Evolutionary conservation across 2,888 invertebrate species (phyloP).

Genomic region (Prostheceraeus crozeri): DNA sequence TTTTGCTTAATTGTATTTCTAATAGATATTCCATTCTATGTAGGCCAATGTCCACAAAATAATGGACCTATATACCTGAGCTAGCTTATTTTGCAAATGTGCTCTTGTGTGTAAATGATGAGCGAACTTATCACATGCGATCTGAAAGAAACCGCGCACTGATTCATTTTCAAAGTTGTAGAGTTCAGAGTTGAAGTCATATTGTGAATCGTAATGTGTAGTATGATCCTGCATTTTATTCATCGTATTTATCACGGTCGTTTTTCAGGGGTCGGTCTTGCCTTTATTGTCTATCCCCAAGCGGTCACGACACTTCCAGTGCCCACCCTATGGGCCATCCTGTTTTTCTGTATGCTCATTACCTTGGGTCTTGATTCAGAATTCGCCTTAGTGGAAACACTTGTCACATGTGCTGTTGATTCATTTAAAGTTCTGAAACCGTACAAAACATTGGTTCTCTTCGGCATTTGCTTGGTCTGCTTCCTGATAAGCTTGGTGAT

Average conservation of each 20-base stretch:
- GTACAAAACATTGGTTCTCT: neutral
- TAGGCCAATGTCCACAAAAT: no score
- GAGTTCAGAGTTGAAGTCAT: no score
- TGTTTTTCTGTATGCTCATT: conserved; percentile 23
- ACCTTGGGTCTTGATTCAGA: conserved; percentile 4
- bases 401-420: neutral
- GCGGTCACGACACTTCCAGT: conserved; percentile 10
- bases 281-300: conserved; percentile 12
- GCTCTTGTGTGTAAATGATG: no score
- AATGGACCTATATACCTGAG: no score
- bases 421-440: neutral
- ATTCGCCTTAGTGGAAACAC: conserved; percentile 2
- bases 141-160: no score
- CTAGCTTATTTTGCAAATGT: no score
- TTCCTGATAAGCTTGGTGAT: conserved; percentile 5
- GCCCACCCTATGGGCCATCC: conserved; percentile 14
- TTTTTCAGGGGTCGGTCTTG: conserved; percentile 13
- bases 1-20: no score
- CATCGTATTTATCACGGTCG: neutral
- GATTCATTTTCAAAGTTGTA: no score
- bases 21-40: no score
- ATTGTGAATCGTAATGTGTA: no score
- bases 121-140: no score
- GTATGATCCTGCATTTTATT: no score
- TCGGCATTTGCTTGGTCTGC: neutral